Evolutionary conservation across 1,140 invertebrate species (phyloP), one percentile per base, ranked within the genome.

Genomic region (Stenopsyche tienmushanensis): DNA sequence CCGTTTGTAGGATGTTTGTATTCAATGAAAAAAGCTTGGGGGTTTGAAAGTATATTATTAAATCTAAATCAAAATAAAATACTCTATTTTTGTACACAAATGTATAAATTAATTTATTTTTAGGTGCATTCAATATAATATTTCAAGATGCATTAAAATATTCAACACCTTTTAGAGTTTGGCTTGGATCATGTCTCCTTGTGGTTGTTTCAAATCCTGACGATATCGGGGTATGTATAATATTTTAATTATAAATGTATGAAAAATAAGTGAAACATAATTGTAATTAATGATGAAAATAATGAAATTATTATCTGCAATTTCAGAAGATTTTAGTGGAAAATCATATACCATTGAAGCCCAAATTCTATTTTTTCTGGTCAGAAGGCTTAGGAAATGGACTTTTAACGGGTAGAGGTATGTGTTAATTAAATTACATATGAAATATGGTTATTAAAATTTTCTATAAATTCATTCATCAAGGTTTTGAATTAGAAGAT

Each of bases 361-460:
- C 55, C n/a, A 24, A 44, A 8, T 34, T 45, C 17, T 45, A 58
- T 45, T 44, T 23, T 45, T 58, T 23, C 44, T 58, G 34, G 41
- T 58, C 55, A 17, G 17, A 26, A 2, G 55, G 39, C 1, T 42
- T 58, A 3, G 55, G 55, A 58, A 58, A 58, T 58, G 55, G 55
- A 58, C 24, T 58, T 13, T 58, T 25, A 41, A 58, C 55, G 20
- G 55, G 55, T 13, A 34, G 44, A 1, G 55, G 55, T 58, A 45
- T 23, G 21, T 13, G 44, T 18, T 47, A 47, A 15, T 9, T 47
- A 15, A 8, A 47, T 58, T 23, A 17, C 17, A 44, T 58, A 2
- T 21, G 21, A 3, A 2, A 17, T 15, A 34, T 54, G 39, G 2
- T 34, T 13, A 18, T 1, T 2, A 3, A 54, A 34, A 54, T 54